These are phyloP conservation scores for Onychostoma macrolepis DNA, from an alignment of 2,113 vertebrate species.

Conservation along the genomic window DNA sequence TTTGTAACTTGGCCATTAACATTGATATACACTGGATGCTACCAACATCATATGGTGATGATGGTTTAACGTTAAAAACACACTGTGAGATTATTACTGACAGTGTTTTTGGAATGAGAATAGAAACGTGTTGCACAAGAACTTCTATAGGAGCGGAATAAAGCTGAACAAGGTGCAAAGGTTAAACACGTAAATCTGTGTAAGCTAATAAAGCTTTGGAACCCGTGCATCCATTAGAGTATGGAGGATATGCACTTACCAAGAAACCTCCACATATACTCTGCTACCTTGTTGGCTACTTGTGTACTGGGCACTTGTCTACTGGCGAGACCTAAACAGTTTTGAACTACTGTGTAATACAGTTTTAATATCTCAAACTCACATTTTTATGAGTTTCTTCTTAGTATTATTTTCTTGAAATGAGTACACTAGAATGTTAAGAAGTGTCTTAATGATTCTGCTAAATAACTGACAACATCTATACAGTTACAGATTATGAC, in stretches of 20 bases:
- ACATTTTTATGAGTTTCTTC: neutral
- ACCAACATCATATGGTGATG: neutral
- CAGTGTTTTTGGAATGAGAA: neutral
- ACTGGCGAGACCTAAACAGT: no score
- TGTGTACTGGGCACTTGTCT: neutral
- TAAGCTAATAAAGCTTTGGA: conserved; percentile 5
- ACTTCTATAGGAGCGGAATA: neutral
- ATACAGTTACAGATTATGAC: neutral
- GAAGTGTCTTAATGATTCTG: no score
- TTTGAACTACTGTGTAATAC: neutral
- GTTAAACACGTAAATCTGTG: conserved; percentile 21
- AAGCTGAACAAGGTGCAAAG: neutral
- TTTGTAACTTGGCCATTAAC: neutral
- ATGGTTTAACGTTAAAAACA: neutral
- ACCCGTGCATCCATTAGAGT: neutral
- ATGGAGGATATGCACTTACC: neutral
- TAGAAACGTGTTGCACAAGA: neutral
- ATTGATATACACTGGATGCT: neutral
- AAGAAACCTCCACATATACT: neutral
- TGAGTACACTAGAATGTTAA: neutral
- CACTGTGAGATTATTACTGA: neutral
- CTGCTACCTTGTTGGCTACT: neutral
- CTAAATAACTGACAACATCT: neutral
- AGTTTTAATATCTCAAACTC: neutral
- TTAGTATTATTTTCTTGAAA: neutral